phyloP scores from a whole-genome alignment of 2,797 vertebrate species.

The Pteropus rufus region DNA sequence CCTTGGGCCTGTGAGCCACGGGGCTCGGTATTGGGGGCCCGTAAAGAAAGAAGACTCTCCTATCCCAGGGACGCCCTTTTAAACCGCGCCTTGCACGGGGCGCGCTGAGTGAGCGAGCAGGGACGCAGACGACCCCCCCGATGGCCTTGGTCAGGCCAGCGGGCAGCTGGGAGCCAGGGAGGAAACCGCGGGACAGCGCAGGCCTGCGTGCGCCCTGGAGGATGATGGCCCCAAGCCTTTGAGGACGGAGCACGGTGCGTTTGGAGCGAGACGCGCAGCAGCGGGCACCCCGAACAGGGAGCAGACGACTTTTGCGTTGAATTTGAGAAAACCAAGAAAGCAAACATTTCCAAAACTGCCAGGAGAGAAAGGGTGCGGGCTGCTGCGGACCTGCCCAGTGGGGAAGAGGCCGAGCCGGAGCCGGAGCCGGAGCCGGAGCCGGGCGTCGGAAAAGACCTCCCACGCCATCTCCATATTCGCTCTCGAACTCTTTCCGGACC shows the following conservation, averaged over 20 bases:
- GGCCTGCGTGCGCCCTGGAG: constrained; percentile 86
- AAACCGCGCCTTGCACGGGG: constrained; percentile 69
- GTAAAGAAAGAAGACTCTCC: constrained; percentile 51
- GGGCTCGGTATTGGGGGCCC: neutral
- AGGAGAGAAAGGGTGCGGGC: neutral
- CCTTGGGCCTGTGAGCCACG: neutral
- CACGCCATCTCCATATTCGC: accelerated
- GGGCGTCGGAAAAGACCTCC: accelerated
- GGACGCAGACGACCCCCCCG: constrained; percentile 93
- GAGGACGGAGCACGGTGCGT: neutral
- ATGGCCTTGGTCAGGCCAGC: constrained; percentile 91
- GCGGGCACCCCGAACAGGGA: neutral
- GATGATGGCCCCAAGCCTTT: constrained; percentile 83
- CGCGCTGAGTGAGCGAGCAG: constrained; percentile 88
- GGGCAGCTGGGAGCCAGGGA: constrained; percentile 90
- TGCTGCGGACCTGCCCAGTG: accelerated
- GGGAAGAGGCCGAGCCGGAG: neutral
- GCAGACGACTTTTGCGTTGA: neutral
- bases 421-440: too few species aligned
- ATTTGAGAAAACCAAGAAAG: neutral
- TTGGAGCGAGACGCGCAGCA: accelerated
- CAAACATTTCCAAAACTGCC: neutral
- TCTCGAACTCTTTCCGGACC: accelerated
- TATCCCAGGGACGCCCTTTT: constrained; percentile 54
- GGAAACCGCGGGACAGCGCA: constrained; percentile 84